phyloP scores from a whole-genome alignment of 2,797 vertebrate species.

The Megalops cyprinoides region DNA sequence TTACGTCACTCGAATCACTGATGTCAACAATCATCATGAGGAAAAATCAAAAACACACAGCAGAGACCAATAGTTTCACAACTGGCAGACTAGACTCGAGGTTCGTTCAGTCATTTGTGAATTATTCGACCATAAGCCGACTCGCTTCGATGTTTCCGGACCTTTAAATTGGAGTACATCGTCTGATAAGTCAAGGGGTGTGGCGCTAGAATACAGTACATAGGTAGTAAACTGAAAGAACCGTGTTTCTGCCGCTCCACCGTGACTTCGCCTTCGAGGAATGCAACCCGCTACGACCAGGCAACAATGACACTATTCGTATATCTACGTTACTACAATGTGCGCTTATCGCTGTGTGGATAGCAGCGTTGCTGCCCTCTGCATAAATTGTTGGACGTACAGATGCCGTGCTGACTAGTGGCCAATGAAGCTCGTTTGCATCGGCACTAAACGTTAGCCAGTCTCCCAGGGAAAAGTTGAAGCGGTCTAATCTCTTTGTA shows the following conservation, averaged over 20 bases:
- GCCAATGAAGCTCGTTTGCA: background rate
- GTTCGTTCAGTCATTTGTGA: background rate
- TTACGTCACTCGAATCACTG: background rate
- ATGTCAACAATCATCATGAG: background rate
- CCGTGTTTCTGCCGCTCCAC: background rate
- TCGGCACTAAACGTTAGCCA: background rate
- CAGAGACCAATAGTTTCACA: background rate
- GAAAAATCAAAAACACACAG: background rate
- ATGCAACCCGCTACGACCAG: background rate
- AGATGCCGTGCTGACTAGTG: background rate
- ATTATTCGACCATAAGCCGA: background rate
- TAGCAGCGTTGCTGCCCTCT: background rate
- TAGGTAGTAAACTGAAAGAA: background rate
- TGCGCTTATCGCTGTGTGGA: background rate
- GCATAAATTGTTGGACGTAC: background rate
- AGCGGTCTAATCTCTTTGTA: background rate
- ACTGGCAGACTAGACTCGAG: too few relatives aligned
- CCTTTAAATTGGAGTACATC: background rate
- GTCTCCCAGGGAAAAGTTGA: background rate
- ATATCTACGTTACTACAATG: background rate
- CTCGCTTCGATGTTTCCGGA: background rate
- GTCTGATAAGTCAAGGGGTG: background rate
- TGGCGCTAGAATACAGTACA: background rate
- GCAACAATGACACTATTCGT: background rate
- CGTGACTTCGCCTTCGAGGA: background rate